Percentiles rank a stretch among this genome's conserved stretches.
Conservation (phyloP, 2,113 vertebrate species). For the Sigmodon hispidus region DNA sequence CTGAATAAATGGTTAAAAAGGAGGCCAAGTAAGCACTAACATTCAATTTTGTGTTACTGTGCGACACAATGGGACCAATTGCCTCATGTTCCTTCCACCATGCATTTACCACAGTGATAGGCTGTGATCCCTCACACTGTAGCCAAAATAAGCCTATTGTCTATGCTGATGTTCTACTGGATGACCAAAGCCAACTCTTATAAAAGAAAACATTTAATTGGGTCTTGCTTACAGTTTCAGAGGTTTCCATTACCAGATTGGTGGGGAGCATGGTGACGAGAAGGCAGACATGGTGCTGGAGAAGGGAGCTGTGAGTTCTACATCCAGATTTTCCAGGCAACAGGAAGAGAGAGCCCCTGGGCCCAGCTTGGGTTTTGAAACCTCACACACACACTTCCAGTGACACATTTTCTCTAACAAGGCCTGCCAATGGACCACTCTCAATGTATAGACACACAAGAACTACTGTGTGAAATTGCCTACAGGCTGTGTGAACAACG, state of each 20-base stretch:
- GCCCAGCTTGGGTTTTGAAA: not conserved
- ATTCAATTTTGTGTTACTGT: not conserved
- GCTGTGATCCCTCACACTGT: not conserved
- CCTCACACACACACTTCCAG: not conserved
- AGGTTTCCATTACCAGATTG: not conserved
- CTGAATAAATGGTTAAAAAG: conserved; percentile 8
- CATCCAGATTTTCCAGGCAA: not conserved
- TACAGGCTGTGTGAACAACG: not conserved
- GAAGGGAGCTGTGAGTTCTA: not conserved
- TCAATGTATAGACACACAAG: not conserved
- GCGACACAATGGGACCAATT: not conserved
- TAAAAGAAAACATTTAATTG: not conserved
- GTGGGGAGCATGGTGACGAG: not conserved
- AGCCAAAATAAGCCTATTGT: not conserved
- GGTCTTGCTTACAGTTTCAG: not conserved
- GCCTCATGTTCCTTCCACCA: not conserved
- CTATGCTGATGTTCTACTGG: not conserved
- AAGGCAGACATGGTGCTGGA: not conserved
- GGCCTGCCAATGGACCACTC: not conserved
- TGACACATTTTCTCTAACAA: not conserved
- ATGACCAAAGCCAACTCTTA: not conserved
- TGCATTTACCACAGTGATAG: not conserved
- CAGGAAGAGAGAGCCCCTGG: not conserved
- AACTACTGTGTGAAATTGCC: not conserved
- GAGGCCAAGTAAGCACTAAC: not conserved